These are phyloP conservation scores for Danio tinwini DNA, from an alignment of 2,797 vertebrate species.

Conservation along the genomic window DNA sequence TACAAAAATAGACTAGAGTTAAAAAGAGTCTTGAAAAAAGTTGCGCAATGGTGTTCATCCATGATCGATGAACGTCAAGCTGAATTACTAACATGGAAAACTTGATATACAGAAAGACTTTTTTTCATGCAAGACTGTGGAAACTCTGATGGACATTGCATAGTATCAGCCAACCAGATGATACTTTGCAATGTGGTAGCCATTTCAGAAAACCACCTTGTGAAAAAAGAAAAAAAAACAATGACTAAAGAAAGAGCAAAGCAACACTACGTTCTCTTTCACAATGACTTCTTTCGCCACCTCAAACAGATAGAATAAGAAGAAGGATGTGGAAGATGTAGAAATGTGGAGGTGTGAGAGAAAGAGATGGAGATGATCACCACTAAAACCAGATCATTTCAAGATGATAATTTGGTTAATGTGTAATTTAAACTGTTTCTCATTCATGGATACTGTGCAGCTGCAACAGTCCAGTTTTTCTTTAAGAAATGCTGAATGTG, in stretches of 20 bases:
- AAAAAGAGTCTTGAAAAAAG: neutral
- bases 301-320: slow-evolving; percentile 15
- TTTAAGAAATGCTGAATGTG: slow-evolving; percentile 3
- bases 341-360: slow-evolving; percentile 11
- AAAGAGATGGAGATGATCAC: slow-evolving; percentile 22
- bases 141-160: neutral
- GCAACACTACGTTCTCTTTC: too few species aligned
- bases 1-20: neutral
- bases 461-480: neutral
- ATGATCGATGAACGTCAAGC: neutral
- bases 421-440: neutral
- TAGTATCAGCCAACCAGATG: neutral
- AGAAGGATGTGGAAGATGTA: slow-evolving; percentile 14
- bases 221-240: neutral
- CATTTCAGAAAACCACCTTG: slow-evolving; percentile 11
- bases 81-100: neutral
- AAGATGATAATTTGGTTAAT: neutral
- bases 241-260: neutral
- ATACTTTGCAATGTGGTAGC: neutral
- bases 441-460: slow-evolving; percentile 5
- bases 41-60: neutral
- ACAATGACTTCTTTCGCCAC: too few species aligned
- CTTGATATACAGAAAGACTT: neutral
- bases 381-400: neutral
- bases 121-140: neutral